Evolutionary conservation across 2,113 vertebrate species (phyloP).

Genomic region (Glaucomys volans): DNA sequence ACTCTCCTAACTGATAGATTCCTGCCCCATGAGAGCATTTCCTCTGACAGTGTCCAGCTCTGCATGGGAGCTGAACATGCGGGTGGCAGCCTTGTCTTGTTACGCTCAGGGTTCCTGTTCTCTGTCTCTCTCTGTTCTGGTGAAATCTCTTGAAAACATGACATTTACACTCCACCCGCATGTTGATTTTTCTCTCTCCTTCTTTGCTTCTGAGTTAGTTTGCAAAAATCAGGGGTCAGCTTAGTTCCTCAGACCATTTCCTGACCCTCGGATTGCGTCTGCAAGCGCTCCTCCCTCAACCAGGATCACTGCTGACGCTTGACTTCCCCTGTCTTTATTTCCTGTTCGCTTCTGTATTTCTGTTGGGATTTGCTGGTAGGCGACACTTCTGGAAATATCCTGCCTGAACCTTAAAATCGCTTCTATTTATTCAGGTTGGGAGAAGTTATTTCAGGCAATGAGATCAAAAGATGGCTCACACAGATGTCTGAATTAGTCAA

Average conservation of each 20-base stretch:
- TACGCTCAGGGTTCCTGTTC: not conserved
- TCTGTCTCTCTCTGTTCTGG: not conserved
- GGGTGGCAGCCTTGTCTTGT: constrained; percentile 35
- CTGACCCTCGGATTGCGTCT: rapidly evolving
- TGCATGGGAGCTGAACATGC: not conserved
- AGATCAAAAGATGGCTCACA: not conserved
- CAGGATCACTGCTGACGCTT: rapidly evolving
- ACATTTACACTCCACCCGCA: not conserved
- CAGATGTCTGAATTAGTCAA: not conserved
- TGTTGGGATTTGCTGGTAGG: not conserved
- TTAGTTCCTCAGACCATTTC: not conserved
- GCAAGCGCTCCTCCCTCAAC: not conserved
- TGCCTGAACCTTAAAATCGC: not conserved
- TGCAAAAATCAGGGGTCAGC: not conserved
- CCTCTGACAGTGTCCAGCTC: constrained; percentile 5
- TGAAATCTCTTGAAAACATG: not conserved
- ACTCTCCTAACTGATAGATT: not conserved
- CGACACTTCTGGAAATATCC: not conserved
- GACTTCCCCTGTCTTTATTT: not conserved
- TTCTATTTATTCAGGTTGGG: not conserved
- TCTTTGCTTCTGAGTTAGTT: constrained; percentile 20
- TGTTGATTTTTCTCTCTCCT: not conserved
- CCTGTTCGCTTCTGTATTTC: not conserved
- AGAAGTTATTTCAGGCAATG: not conserved
- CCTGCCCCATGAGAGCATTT: constrained; percentile 35